These are phyloP conservation scores for Dusona sp. DNA, from an alignment of 2,888 invertebrate genomes.

Conservation along the genomic window DNA sequence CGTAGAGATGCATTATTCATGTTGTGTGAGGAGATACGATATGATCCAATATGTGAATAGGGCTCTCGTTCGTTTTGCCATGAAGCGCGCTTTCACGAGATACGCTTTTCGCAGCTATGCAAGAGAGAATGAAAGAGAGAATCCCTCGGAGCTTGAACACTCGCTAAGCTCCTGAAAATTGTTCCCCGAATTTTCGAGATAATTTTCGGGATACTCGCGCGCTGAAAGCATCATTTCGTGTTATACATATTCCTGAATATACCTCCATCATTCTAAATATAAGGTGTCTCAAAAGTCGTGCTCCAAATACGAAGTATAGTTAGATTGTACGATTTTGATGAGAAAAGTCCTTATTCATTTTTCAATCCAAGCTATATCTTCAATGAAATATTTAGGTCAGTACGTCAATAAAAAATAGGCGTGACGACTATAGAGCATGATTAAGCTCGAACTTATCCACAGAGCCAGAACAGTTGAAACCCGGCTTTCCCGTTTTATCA, in stretches of 20 bases:
- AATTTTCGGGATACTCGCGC: constrained; percentile 75
- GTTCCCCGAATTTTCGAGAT: constrained; percentile 82
- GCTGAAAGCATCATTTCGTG: constrained; percentile 21
- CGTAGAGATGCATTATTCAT: constrained; percentile 84
- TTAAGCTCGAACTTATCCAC: too few species aligned
- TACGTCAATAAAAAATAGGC: too few species aligned
- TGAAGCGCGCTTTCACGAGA: constrained; percentile 34
- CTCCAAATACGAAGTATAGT: neutral
- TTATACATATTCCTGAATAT: constrained; percentile 18
- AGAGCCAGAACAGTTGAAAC: too few species aligned
- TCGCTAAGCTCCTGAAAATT: constrained; percentile 83
- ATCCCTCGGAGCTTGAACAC: constrained; percentile 42
- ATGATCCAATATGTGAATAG: constrained; percentile 84
- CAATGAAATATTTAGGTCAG: too few species aligned
- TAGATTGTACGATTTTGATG: neutral
- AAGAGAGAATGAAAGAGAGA: constrained; percentile 12
- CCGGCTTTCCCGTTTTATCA: too few species aligned
- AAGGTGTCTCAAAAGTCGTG: neutral
- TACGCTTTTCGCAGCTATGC: constrained; percentile 40
- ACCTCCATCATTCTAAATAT: constrained; percentile 2
- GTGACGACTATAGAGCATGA: too few species aligned
- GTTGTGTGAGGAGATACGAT: constrained; percentile 83
- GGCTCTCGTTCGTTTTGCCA: constrained; percentile 56
- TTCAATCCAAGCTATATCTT: neutral
- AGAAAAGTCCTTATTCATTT: neutral